Base-by-base conservation (phyloP, 2,113 vertebrate species). In the Poicephalus meyeri region DNA sequence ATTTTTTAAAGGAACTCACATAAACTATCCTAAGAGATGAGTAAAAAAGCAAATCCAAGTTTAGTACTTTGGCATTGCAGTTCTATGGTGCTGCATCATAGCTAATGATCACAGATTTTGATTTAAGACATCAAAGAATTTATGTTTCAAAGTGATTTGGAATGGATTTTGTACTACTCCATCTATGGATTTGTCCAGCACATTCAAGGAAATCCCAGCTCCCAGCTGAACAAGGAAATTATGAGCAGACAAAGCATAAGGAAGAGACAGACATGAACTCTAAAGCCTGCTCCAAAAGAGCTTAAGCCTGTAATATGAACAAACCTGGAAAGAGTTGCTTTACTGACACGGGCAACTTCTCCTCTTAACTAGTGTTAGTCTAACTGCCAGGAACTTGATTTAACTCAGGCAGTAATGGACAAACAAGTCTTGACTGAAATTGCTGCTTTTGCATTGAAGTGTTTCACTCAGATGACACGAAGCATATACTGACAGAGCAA, bases 181-280 rank as follows among this genome's bases (percentile, higher is more conserved):
- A 60, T 39, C 66, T 31, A 56, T 1, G 10, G 92, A 90, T 91
- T 94, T 93, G 82, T 73, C 95, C 64, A 44, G 86, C 49, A 61
- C n/a, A 39, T 24, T 44, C 21, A 24, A 84, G 50, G 83, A 96
- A 97, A 95, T 89, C 92, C 80, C 86, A 89, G 47, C 77, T 63
- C 49, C 58, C 88, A 86, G 79, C 42, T 89, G 87, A 89, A 89
- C 39, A 68, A 91, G 91, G n/a, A 70, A 82, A 90, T 94, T 86
- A 86, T 0, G 7, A 73, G 72, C 88, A 93, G 76, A 73, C 82
- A 92, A 88, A 93, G 90, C 68, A 33, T 41, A 88, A 88, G 92
- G 58, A 80, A 76, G 52, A 88, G 82, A 80, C 46, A 86, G 82
- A 76, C 71, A 29, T 20, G 58, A 88, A 83, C 68, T 90, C 53